Base-by-base conservation (phyloP, 2,113 vertebrate genomes). In the Anolis sagrei region DNA sequence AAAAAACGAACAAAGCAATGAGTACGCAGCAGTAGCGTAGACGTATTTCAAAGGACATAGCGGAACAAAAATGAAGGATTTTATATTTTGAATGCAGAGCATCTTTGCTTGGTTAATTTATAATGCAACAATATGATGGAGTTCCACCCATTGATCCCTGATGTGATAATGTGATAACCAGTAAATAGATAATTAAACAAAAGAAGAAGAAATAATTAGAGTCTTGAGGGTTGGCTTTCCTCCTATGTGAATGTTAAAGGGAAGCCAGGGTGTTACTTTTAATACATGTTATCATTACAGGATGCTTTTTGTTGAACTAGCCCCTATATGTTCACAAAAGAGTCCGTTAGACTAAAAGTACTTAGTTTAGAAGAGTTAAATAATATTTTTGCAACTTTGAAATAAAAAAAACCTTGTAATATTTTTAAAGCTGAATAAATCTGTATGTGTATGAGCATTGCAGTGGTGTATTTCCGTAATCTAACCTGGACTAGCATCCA, bases 21-120 rank as follows among this genome's bases (percentile, higher is more conserved):
- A 95, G 29, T 92, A 0, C 88, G 93, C 90, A 4, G 94, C 89
- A 7, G 91, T 96, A 92, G 94, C 95, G 7, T 96, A 95, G 88
- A 85, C 19, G 82, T 34, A 81, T 32, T 79, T 79, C 82, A 70
- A 78, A 83, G 32, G 34, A 81, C 81, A 5, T 25, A 54, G 76
- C 61, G 76, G 19, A 81, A 36, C 36, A 90, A 83, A 93, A 92
- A 90, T 76, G 44, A 88, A 91, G 86, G 13, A 75, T 77, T 82
- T 6, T 39, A 83, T 90, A 90, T 87, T 91, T 89, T 54, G 93
- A 83, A 82, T 88, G n/a, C 75, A 90, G 89, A 80, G 4, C 36
- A 72, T 73, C 4, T 78, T 48, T 81, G 61, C 74, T 85, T 75
- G 74, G 2, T 90, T 86, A 86, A 82, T 74, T 91, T 89, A 51